Evolutionary conservation across 2,797 vertebrate species (phyloP), one percentile per base, ranked within the genome.

Genomic region (Scleropages formosus): DNA sequence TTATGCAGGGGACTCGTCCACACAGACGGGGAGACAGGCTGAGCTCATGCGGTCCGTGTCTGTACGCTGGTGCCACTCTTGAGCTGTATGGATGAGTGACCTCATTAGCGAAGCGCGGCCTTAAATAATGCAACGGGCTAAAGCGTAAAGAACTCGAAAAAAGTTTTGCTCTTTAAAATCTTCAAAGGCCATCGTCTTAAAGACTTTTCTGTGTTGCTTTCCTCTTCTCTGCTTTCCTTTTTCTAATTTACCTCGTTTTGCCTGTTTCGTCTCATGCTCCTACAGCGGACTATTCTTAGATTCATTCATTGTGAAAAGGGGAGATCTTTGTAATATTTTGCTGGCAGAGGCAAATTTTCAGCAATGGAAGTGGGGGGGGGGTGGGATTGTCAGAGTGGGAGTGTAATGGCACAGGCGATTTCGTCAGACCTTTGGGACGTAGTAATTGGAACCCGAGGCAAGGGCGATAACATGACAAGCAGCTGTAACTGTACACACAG

Each of bases 41-140:
- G 15, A 20, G 16, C 49, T 68, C n/a, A 31, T 12, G 62, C 2
- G 16, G 24, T 15, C 49, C 13, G 46, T n/a, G 22, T 24, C 31
- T 39, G 20, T 49, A 44, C 24, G 46, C 47, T 49, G 44, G 46
- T 12, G 26, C 31, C 13, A 47, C 47, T 39, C 31, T 2, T 6
- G n/a, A 47, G 8, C 49, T 39, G 44, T 39, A 68, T 44, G 20
- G n/a, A 22, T 62, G 7, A 8, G n/a, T 26, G 49, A 51, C n/a
- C n/a, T 62, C 22, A 62, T 49, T 56, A 67, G 47, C n/a, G 47
- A 47, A 47, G 18, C 1, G 0, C 20, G 4, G 66, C 49, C 44
- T 68, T 68, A 51, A 68, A 47, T 67, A 47, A 47, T 20, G 44
- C n/a, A 67, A 67, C 67, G 12, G 20, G 24, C 66, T 68, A 26